These are phyloP conservation scores for Rhizoglyphus robini DNA, from an alignment of 1,140 invertebrate genomes.

Conservation along the genomic window DNA sequence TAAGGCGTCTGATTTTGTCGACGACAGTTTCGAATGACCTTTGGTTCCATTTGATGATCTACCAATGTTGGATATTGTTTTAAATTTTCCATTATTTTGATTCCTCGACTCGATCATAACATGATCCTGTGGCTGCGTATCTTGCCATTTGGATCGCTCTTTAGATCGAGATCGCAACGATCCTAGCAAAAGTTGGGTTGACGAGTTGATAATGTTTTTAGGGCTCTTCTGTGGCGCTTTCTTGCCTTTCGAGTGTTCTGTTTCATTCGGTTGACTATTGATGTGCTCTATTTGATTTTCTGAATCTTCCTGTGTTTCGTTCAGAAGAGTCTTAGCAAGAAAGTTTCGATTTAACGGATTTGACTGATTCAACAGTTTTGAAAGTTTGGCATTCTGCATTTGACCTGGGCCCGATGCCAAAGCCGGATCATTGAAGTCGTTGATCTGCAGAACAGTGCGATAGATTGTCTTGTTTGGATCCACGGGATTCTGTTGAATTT, in stretches of 20 bases:
- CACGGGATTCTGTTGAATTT: neutral
- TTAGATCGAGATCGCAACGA: neutral
- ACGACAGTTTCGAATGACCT: neutral
- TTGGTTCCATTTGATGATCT: neutral
- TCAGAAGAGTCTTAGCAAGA: neutral
- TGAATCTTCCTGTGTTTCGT: neutral
- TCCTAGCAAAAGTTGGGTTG: slow-evolving; percentile 1
- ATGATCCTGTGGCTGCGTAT: neutral
- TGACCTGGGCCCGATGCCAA: neutral
- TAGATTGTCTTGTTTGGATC: neutral
- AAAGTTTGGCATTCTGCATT: neutral
- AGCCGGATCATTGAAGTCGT: neutral
- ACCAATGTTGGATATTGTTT: neutral
- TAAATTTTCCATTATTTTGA: slow-evolving; percentile 1
- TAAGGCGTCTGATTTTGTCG: no score
- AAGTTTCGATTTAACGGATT: neutral
- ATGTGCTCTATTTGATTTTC: neutral
- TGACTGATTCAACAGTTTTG: neutral
- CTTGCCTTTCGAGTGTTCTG: neutral
- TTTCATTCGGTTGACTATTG: neutral
- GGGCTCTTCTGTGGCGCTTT: neutral
- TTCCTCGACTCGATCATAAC: neutral
- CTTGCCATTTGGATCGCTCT: neutral
- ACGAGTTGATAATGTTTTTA: neutral
- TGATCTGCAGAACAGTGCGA: neutral